Evolutionary conservation across 92 coral and sea anemone genomes (phyloP), one percentile per base, ranked within the genome.

Genomic region (Paragorgia papillata): DNA sequence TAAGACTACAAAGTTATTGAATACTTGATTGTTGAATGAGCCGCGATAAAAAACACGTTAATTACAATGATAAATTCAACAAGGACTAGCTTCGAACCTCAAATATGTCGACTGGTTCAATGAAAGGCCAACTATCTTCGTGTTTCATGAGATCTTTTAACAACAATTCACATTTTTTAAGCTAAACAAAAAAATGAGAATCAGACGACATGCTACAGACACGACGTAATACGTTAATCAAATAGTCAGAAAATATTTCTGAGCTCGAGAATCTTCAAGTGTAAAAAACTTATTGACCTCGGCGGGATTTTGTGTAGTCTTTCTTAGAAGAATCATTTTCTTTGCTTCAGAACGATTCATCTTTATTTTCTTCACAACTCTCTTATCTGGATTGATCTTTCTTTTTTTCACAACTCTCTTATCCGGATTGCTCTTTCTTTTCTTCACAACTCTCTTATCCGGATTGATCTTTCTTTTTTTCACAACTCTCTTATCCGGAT

Each of bases 91-190:
- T 71, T 34, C 91, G 10, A 35, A 92, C 97, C 96, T 93, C 91
- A 46, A 81, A 87, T 25, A 73, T 26, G 62, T 88, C 91, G 7
- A 93, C 97, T 10, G 97, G 88, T 66, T 85, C 73, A 41, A 79
- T 73, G 74, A 93, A 93, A 0, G 97, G 94, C 97, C 97, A 90
- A 59, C 97, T 93, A 50, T 93, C 91, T 62, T 93, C 90, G 49
- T 89, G 83, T 3, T 74, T 79, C 56, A 89, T 41, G n/a, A 93
- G 63, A 31, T 84, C 83, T 9, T 77, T 77, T 34, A 88, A 28
- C 41, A 93, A 79, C 26, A 30, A 58, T 82, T 93, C 97, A 55
- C 97, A 93, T 12, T 76, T 51, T 57, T 68, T 89, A 76, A 93
- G 76, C 97, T 92, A 32, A 60, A n/a, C 28, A 41, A 41, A 35